Evolutionary conservation across 2,797 vertebrate species (phyloP).

Genomic region (Chelmon rostratus): DNA sequence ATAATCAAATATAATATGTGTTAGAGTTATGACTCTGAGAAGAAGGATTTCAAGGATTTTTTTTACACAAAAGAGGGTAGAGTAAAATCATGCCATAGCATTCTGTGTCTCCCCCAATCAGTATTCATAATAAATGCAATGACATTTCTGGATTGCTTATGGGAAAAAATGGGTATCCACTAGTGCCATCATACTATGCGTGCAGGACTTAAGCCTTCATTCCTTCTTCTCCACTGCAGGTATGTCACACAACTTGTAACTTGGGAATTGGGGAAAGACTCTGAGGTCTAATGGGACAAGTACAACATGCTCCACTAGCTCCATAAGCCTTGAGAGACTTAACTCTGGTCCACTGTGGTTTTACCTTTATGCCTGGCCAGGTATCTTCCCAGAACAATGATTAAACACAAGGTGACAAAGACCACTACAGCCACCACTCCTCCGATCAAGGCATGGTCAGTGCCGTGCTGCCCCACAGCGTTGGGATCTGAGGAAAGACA

Average conservation of each 20-base stretch:
- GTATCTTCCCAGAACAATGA: slow-evolving; percentile 98
- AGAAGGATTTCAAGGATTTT: not conserved
- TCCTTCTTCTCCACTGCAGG: slow-evolving; percentile 9
- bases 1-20: not conserved
- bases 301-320: slow-evolving; percentile 36
- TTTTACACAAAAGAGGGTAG: too few species aligned
- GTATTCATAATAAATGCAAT: not conserved
- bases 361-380: slow-evolving; percentile 99
- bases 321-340: slow-evolving; percentile 36
- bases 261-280: slow-evolving; percentile 30
- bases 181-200: not conserved
- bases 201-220: not conserved
- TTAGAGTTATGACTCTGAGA: not conserved
- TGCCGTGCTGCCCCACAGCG: slow-evolving; percentile 91
- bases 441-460: slow-evolving; percentile 98
- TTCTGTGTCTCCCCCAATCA: not conserved
- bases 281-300: slow-evolving; percentile 44
- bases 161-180: not conserved
- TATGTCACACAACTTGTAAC: slow-evolving; percentile 8
- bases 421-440: slow-evolving; percentile 99
- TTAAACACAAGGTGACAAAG: slow-evolving; percentile 98
- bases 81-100: not conserved
- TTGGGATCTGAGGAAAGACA: slow-evolving; percentile 90
- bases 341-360: slow-evolving; percentile 48
- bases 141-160: not conserved